A percentile compares a stretch with the other conserved stretches of the same genome.
phyloP scores from a whole-genome alignment of 2,888 invertebrate genomes.

The Epinotia ramella region DNA sequence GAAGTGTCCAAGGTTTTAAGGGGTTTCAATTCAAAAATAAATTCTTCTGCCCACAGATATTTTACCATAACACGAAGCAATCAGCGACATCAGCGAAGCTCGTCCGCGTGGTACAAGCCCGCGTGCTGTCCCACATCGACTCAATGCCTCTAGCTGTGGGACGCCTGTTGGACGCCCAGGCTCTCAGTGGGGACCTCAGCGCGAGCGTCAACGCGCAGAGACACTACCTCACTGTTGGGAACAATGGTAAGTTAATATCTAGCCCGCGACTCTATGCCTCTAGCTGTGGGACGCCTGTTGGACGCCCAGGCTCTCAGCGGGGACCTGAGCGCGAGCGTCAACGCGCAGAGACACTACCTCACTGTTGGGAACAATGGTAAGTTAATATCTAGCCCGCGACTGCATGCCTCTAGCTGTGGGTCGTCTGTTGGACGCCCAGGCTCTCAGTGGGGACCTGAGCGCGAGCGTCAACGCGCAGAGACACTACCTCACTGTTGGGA shows the following conservation, averaged over 20 bases:
- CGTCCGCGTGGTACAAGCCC: constrained; percentile 56
- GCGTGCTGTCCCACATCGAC: constrained; percentile 61
- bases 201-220: constrained; percentile 59
- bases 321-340: constrained; percentile 56
- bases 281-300: constrained; percentile 65
- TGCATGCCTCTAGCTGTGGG: constrained; percentile 63
- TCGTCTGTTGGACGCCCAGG: constrained; percentile 64
- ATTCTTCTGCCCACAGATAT: constrained; percentile 57
- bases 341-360: constrained; percentile 66
- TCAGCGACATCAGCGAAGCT: constrained; percentile 54
- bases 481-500: constrained; percentile 62
- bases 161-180: constrained; percentile 64
- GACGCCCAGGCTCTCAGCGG: constrained; percentile 58
- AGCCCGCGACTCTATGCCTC: constrained; percentile 56
- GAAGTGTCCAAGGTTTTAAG: too few relatives aligned
- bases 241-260: constrained; percentile 56
- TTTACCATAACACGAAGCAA: constrained; percentile 54
- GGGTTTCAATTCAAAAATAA: too few relatives aligned
- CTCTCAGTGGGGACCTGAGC: constrained; percentile 52
- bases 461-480: constrained; percentile 59
- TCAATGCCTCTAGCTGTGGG: constrained; percentile 63
- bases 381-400: constrained; percentile 51
- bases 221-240: constrained; percentile 62
- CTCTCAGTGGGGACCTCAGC: constrained; percentile 52
- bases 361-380: constrained; percentile 58